Evolutionary conservation across 2,888 invertebrate genomes (phyloP).

Genomic region (Apamea monoglypha): DNA sequence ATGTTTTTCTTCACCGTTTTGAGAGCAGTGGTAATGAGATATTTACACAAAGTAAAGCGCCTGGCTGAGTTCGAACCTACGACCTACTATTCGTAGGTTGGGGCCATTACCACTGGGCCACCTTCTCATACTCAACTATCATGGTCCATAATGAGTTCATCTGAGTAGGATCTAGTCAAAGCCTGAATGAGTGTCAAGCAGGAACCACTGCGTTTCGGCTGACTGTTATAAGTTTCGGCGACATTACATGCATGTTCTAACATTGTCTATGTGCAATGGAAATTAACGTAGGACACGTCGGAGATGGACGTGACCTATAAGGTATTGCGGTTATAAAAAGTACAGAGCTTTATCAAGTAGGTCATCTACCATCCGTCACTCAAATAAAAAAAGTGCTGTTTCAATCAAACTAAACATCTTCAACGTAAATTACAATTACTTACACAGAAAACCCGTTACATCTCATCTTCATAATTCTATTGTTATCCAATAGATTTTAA

Average conservation of each 20-base stretch:
- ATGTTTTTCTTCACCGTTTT: too few species aligned
- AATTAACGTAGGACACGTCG: background rate
- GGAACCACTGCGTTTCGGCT: background rate
- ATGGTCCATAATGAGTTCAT: background rate
- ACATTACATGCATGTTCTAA: background rate
- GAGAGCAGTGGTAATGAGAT: too few species aligned
- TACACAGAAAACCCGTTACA: background rate
- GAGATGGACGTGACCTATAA: background rate
- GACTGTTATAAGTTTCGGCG: background rate
- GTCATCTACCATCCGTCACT: background rate
- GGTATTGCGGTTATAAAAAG: too few species aligned
- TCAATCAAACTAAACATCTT: background rate
- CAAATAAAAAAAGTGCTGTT: background rate
- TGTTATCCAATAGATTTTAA: constrained; percentile 33
- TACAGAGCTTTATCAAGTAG: background rate
- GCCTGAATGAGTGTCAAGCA: background rate
- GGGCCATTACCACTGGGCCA: too few species aligned
- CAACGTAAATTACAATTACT: background rate
- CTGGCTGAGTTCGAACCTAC: too few species aligned
- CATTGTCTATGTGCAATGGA: background rate
- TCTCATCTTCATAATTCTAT: constrained; percentile 30
- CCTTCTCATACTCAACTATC: background rate
- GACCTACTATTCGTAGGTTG: too few species aligned
- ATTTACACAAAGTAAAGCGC: too few species aligned
- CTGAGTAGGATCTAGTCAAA: background rate